phyloP scores from a whole-genome alignment of 1,140 invertebrate species.

The Lasioglossum albipes region DNA sequence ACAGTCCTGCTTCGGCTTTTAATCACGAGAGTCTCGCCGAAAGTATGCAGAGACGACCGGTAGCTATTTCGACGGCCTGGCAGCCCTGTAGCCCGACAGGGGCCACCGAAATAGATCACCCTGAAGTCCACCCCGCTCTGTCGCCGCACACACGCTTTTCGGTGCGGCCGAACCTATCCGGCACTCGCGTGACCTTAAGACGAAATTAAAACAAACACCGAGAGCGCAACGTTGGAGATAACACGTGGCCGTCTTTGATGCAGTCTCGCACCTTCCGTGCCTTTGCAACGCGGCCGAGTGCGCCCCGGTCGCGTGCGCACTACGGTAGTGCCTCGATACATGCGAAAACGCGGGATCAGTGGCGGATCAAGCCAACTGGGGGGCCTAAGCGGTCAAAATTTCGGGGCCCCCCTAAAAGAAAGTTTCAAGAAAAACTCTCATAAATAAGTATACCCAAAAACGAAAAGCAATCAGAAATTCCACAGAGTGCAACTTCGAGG shows the following conservation, averaged over 20 bases:
- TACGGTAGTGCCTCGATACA: too few species aligned
- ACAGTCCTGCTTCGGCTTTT: neutral
- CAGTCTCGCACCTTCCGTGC: neutral
- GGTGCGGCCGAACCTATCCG: slow-evolving; percentile 45
- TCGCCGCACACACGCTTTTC: slow-evolving; percentile 15
- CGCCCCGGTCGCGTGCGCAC: too few species aligned
- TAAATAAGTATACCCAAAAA: too few species aligned
- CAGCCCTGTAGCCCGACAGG: slow-evolving; percentile 24
- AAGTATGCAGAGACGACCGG: slow-evolving; percentile 24
- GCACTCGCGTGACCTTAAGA: slow-evolving; percentile 17
- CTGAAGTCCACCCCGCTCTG: slow-evolving; percentile 53
- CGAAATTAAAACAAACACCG: slow-evolving; percentile 37
- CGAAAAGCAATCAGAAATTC: too few species aligned
- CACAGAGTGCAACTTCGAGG: too few species aligned
- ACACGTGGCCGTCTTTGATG: neutral
- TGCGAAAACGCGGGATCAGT: too few species aligned
- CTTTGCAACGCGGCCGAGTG: too few species aligned
- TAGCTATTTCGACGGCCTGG: slow-evolving; percentile 65
- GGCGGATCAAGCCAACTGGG: too few species aligned
- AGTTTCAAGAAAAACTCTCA: too few species aligned
- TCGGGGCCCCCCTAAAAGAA: too few species aligned
- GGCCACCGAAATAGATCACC: slow-evolving; percentile 67
- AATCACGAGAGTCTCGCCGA: slow-evolving; percentile 27
- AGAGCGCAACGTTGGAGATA: slow-evolving; percentile 2
- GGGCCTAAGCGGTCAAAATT: too few species aligned